Conservation (phyloP, 2,888 invertebrate genomes). For the Lasioglossum figueresi region DNA sequence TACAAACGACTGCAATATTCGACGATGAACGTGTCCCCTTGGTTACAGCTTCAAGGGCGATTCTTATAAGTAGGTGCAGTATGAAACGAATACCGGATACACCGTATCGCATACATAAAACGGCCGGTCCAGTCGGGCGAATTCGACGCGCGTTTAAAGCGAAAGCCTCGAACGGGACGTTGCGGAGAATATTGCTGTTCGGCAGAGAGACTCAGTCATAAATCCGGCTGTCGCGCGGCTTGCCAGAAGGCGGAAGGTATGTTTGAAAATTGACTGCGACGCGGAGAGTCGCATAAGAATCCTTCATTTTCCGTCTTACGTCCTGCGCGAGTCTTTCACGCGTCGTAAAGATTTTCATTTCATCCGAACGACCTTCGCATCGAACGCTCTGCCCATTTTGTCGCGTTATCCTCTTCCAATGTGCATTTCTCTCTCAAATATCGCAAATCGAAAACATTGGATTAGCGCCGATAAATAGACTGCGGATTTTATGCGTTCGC, state of each 20-base stretch:
- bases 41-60: neutral
- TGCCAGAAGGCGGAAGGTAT: slow-evolving; percentile 45
- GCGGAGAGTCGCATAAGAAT: neutral
- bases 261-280: slow-evolving; percentile 39
- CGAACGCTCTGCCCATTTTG: neutral
- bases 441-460: neutral
- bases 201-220: slow-evolving; percentile 30
- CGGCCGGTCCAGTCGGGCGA: neutral
- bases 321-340: neutral
- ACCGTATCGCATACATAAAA: slow-evolving; percentile 7
- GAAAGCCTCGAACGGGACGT: neutral
- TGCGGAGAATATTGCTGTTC: slow-evolving; percentile 16
- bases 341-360: neutral
- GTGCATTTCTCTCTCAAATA: no score
- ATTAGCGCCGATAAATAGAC: neutral
- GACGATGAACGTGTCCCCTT: neutral
- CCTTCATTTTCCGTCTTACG: neutral
- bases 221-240: slow-evolving; percentile 38
- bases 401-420: neutral
- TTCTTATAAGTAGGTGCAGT: neutral
- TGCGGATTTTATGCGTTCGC: no score
- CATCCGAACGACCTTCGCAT: neutral
- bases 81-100: neutral
- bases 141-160: neutral
- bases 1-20: neutral